Base-by-base conservation (phyloP, 1,140 invertebrate species). In the Phocides pigmalion region DNA sequence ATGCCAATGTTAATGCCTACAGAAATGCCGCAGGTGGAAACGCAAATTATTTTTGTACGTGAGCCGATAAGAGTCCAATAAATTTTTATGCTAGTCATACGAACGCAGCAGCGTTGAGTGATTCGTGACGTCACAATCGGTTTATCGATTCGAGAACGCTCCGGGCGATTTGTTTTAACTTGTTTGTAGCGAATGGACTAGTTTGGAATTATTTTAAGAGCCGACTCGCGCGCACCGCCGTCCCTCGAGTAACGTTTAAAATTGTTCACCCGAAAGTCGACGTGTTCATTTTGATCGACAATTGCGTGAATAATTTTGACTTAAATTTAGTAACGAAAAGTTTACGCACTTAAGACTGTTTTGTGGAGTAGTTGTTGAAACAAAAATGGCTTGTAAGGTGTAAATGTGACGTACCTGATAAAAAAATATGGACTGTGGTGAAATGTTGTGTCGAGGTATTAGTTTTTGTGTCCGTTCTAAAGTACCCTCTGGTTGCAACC, bases 101-200 rank as follows among this genome's bases (percentile, higher is more conserved):
- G 58, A 67, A 66, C 58, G 65, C 58, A 56, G 61, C 61, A 61
- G 53, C 63, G 58, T 65, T 44, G 9, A 56, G 53, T 56, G 53
- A 56, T 56, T 54, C 12, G 16, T 39, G 16, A 37, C 25, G 39
- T 53, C 28, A 53, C 12, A 62, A 62, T 61, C 39, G 39, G 65
- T 66, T 50, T 42, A 64, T 54, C 17, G 47, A 70, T 81, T 66
- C 76, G 77, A 79, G 66, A 74, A 70, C 71, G 77, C 66, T 74
- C 76, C 74, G 79, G 79, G 83, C 64, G 71, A 74, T 81, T 79
- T 80, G 75, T 81, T 85, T 83, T 77, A 84, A 79, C 75, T 82
- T 78, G 70, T 82, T 76, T 80, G 74, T 81, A 87, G 79, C 76
- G 76, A 82, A 78, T 76, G 83, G 75, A 74, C 65, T 79, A 77